A percentile compares a stretch with the other conserved stretches of the same genome.
phyloP scores from a whole-genome alignment of 37 sponge, comb jelly and placozoan species.

The Diacarnus erythraeanus region DNA sequence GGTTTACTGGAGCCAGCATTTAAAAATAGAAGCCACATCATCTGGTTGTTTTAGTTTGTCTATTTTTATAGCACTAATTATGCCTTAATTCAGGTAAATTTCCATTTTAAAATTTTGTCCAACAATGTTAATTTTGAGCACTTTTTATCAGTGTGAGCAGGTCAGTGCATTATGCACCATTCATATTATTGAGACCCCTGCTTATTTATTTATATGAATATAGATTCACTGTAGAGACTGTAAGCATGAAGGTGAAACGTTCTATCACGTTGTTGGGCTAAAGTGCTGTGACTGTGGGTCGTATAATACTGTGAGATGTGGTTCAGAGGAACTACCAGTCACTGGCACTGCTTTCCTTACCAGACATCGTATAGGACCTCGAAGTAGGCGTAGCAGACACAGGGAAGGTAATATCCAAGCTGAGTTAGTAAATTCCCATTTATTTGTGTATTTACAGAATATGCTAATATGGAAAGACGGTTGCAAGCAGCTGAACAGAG shows the following conservation, averaged over 20 bases:
- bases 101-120: too few relatives aligned
- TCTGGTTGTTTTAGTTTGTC: too few relatives aligned
- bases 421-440: not conserved
- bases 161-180: too few relatives aligned
- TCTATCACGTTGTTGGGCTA: constrained; percentile 71
- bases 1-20: too few relatives aligned
- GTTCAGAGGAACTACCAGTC: constrained; percentile 49
- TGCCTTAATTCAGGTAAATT: too few relatives aligned
- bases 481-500: not conserved
- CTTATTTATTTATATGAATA: not conserved
- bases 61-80: too few relatives aligned
- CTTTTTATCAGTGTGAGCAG: too few relatives aligned
- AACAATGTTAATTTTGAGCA: too few relatives aligned
- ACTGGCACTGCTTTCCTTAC: constrained; percentile 22
- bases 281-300: constrained; percentile 75
- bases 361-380: not conserved
- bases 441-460: not conserved
- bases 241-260: constrained; percentile 23
- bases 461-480: not conserved
- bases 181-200: too few relatives aligned
- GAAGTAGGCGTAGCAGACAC: constrained; percentile 1
- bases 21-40: too few relatives aligned
- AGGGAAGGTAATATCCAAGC: not conserved
- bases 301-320: constrained; percentile 76
- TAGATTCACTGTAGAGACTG: constrained; percentile 73